Evolutionary conservation across 2,888 invertebrate genomes (phyloP), one percentile per base, ranked within the genome.

Genomic region (Cistogaster globosa): DNA sequence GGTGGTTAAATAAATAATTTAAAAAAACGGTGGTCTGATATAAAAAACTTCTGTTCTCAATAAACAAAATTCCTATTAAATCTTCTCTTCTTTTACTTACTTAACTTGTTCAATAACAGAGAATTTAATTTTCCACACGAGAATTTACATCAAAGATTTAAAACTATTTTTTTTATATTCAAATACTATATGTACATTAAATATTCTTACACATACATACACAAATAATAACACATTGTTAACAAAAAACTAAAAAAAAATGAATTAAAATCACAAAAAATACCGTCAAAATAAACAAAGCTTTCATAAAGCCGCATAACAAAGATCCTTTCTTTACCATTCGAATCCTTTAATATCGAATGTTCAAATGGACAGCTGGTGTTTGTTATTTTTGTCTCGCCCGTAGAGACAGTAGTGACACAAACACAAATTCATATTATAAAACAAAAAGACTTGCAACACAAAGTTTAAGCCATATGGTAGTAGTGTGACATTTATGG

Each of bases 341-440:
- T 20, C 9, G n/a, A 58, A 65, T 65, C 72, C 26, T 12, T 76
- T 57, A 55, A 58, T 65, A 38, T 18, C 51, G 57, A 45, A 36
- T 69, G 11, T 58, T 63, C 26, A 76, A 82, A 76, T 75, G 78
- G 60, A 75, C 79, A 80, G 68, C 71, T 76, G 69, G 51, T 69
- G 22, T 65, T 60, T 53, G 45, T n/a, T 71, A 42, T 48, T 62
- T 32, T 32, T 57, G 65, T 45, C 18, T 63, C 16, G 62, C 16
- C 60, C 62, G 62, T 1, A 62, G 69, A 42, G 38, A 51, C 38
- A 53, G 16, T 12, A 22, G 6, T 9, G 22, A 26, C 18, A 38
- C n/a, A 51, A 18, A 60, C 26, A 60, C n/a, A 36, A 48, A 9
- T 14, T 48, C 58, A 42, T 12, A 71, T 22, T n/a, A 26, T 6